Conservation (phyloP, 2,797 vertebrate genomes). For the Peromyscus aztecus region DNA sequence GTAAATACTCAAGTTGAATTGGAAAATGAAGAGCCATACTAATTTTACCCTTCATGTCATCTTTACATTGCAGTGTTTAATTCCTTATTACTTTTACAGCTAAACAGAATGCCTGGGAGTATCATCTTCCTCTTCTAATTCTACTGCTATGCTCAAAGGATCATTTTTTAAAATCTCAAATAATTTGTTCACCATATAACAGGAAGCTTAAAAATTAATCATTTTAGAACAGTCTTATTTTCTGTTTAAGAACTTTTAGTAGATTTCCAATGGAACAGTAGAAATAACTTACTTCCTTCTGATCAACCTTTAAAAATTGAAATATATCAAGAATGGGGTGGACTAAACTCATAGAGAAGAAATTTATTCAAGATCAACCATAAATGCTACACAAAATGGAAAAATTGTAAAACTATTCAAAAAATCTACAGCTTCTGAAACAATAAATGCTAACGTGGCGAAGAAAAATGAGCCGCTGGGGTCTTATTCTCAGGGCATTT, state of each 20-base stretch:
- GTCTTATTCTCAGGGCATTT: not conserved
- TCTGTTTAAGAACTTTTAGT: not conserved
- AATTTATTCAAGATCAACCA: not conserved
- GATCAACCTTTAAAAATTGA: not conserved
- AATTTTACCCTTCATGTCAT: not conserved
- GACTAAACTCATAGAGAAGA: not conserved
- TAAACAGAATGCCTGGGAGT: not conserved
- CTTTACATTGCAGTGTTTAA: not conserved
- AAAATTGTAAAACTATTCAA: not conserved
- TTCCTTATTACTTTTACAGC: not conserved
- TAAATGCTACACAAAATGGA: not conserved
- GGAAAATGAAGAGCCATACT: not conserved
- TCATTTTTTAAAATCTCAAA: not conserved
- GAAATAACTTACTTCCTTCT: not conserved
- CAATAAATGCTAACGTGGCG: not conserved
- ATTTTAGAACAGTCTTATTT: not conserved
- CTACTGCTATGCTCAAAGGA: not conserved
- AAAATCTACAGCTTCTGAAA: not conserved
- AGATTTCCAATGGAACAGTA: not conserved
- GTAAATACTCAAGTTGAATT: not conserved
- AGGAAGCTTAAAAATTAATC: not conserved
- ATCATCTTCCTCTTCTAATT: not conserved
- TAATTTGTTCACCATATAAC: not conserved
- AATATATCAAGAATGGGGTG: not conserved
- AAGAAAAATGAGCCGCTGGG: not conserved